These are phyloP conservation scores for Anarhynchus alexandrinus DNA, from an alignment of 2,113 vertebrate genomes.

Conservation along the genomic window DNA sequence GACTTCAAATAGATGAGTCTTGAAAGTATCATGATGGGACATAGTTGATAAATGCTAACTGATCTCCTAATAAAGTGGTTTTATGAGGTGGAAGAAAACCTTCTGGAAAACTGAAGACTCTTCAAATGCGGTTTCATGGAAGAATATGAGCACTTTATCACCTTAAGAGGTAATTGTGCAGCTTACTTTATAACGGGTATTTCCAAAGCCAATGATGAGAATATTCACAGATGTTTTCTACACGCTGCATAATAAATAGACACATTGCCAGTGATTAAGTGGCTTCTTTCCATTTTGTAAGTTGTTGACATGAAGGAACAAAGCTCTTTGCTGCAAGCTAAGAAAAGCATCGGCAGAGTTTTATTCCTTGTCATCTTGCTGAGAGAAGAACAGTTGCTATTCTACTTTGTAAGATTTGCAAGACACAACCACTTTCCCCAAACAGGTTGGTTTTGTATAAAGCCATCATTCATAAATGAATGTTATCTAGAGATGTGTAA, in stretches of 20 bases:
- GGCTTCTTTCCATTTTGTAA: not conserved
- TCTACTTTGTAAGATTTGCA: not conserved
- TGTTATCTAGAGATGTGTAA: not conserved
- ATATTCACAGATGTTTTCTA: not conserved
- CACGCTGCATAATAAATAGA: not conserved
- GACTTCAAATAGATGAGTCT: not conserved
- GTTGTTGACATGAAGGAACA: not conserved
- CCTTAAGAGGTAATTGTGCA: not conserved
- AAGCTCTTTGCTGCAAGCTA: not conserved
- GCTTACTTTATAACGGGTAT: not conserved
- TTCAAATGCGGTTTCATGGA: not conserved
- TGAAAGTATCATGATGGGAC: not conserved
- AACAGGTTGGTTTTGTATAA: not conserved
- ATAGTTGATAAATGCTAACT: not conserved
- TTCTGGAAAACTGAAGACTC: not conserved
- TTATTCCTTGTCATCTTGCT: not conserved
- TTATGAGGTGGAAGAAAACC: not conserved
- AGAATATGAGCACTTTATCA: not conserved
- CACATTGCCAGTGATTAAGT: not conserved
- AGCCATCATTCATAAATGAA: not conserved
- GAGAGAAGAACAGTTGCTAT: not conserved
- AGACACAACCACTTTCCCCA: not conserved
- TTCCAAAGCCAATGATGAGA: not conserved
- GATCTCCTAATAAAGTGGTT: not conserved
- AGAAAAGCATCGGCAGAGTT: not conserved